phyloP scores from a whole-genome alignment of 2,888 invertebrate genomes.

The Parapristionchus giblindavisi region DNA sequence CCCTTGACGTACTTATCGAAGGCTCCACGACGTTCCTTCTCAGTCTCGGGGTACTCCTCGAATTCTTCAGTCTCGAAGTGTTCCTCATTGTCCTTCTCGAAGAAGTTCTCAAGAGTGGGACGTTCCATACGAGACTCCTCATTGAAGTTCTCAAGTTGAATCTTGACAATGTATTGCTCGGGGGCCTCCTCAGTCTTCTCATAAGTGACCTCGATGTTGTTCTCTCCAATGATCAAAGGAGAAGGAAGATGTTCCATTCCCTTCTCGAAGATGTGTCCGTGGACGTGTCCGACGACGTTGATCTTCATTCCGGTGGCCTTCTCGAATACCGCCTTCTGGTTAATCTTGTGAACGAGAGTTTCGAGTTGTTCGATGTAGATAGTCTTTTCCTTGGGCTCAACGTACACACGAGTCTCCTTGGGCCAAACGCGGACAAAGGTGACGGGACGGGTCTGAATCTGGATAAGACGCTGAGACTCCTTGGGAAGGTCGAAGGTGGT shows the following conservation, averaged over 20 bases:
- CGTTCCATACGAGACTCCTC: conserved; percentile 36
- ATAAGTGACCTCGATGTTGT: conserved; percentile 49
- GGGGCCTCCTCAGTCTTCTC: conserved; percentile 39
- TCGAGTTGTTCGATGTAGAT: conserved; percentile 49
- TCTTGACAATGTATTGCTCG: conserved; percentile 4
- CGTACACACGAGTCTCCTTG: conserved; percentile 47
- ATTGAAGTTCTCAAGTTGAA: conserved; percentile 34
- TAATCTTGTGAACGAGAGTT: conserved; percentile 40
- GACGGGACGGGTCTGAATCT: conserved; percentile 57
- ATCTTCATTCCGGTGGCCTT: conserved; percentile 47
- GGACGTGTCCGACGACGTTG: conserved; percentile 46
- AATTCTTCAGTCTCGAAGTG: conserved; percentile 36
- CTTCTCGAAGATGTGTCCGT: conserved; percentile 44
- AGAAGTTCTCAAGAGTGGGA: conserved; percentile 41
- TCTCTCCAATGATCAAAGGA: conserved; percentile 48
- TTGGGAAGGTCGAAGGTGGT: conserved; percentile 43
- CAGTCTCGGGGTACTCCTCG: conserved; percentile 19
- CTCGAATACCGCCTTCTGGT: conserved; percentile 40
- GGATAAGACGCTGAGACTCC: conserved; percentile 46
- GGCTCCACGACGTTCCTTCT: conserved; percentile 36
- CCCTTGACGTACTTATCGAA: conserved; percentile 35
- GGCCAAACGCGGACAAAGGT: conserved; percentile 54
- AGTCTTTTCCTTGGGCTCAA: conserved; percentile 58
- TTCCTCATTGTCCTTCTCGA: conserved; percentile 39
- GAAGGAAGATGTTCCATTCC: conserved; percentile 3